Evolutionary conservation across 2,113 vertebrate genomes (phyloP).

Genomic region (Motacilla tschutschensis): DNA sequence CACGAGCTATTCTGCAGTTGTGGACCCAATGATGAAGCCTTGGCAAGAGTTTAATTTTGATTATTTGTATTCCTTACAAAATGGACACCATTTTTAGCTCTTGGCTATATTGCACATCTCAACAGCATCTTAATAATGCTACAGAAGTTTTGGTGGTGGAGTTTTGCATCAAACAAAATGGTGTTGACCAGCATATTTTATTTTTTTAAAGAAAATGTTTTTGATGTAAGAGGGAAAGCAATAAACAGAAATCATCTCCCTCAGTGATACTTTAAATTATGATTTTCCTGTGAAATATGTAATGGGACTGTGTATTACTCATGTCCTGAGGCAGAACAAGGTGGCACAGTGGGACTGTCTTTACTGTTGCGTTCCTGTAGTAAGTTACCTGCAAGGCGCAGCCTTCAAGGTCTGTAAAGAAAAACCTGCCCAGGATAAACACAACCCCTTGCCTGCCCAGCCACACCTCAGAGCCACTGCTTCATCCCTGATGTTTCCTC

Average conservation of each 20-base stretch:
- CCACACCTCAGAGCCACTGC: not conserved
- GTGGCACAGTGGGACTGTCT: not conserved
- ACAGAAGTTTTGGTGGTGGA: not conserved
- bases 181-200: not conserved
- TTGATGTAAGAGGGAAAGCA: not conserved
- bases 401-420: not conserved
- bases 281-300: not conserved
- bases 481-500: not conserved
- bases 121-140: not conserved
- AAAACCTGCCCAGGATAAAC: not conserved
- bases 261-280: not conserved
- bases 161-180: not conserved
- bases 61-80: not conserved
- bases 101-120: not conserved
- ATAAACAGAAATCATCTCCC: not conserved
- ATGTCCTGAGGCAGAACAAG: not conserved
- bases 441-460: not conserved
- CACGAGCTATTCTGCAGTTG: not conserved
- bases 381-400: not conserved
- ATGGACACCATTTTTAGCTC: not conserved
- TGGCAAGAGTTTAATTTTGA: not conserved
- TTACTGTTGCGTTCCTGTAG: rapidly evolving
- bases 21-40: not conserved
- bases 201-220: not conserved
- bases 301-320: not conserved